Percentiles rank a stretch among this genome's conserved stretches.
Evolutionary conservation across 2,797 vertebrate genomes (phyloP).

Genomic region (Gorsachius magnificus): DNA sequence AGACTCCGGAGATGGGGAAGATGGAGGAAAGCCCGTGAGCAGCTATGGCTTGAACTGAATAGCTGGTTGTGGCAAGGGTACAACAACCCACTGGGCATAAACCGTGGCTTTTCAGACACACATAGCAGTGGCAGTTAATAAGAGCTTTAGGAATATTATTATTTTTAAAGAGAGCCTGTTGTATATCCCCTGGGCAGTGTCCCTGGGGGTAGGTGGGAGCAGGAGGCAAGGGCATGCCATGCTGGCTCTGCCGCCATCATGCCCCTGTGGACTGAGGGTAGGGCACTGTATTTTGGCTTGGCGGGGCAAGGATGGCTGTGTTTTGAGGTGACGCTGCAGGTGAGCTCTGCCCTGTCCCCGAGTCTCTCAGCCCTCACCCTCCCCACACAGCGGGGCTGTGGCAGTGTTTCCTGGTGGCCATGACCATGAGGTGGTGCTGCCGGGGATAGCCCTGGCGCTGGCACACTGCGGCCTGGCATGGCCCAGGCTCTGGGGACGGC

Average conservation of each 20-base stretch:
- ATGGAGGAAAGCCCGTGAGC: accelerated
- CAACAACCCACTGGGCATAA: background rate
- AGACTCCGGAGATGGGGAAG: accelerated
- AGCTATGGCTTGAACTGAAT: background rate
- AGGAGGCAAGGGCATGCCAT: accelerated
- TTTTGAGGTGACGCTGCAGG: background rate
- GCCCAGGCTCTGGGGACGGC: background rate
- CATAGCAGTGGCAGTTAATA: background rate
- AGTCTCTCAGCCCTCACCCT: background rate
- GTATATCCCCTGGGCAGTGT: accelerated
- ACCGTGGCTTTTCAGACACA: background rate
- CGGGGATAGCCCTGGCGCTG: background rate
- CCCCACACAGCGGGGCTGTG: accelerated
- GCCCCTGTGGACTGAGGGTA: background rate
- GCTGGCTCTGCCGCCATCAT: background rate
- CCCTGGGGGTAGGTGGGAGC: background rate
- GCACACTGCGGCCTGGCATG: accelerated
- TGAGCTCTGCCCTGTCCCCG: background rate
- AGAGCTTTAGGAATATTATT: background rate
- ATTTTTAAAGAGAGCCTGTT: background rate
- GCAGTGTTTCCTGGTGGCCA: background rate
- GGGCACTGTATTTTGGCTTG: accelerated
- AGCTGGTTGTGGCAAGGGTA: background rate
- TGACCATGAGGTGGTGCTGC: accelerated
- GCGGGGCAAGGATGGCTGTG: accelerated